Percentiles rank a stretch among this genome's conserved stretches.
Conservation (phyloP, 1,140 invertebrate genomes). For the Temnothorax curvispinosus region DNA sequence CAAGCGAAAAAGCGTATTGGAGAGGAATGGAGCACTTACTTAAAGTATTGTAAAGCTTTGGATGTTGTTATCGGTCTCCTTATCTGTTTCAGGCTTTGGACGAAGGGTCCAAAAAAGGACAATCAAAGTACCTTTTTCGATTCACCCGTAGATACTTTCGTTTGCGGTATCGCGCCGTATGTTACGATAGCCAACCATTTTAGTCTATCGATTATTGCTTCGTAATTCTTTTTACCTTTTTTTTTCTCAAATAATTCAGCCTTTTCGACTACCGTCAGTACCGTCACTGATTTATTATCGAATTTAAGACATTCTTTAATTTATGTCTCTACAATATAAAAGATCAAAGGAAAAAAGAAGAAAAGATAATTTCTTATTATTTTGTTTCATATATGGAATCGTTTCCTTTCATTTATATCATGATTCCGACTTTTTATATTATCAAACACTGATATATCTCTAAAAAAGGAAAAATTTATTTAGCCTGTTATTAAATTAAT, state of each 20-base stretch:
- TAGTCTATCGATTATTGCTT: conserved; percentile 58
- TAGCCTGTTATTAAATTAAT: not conserved
- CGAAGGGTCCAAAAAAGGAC: conserved; percentile 25
- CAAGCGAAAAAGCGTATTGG: not conserved
- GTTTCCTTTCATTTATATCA: not conserved
- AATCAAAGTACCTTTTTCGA: conserved; percentile 61
- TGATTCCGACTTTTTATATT: not conserved
- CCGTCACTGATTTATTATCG: not conserved
- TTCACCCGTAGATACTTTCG: conserved; percentile 32
- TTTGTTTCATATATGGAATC: not conserved
- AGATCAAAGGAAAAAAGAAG: not conserved
- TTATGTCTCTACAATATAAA: not conserved
- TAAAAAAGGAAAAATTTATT: not conserved
- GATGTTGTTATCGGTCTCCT: conserved; percentile 75
- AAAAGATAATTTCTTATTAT: not conserved
- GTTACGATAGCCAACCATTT: conserved; percentile 51
- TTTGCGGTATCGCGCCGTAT: conserved; percentile 47
- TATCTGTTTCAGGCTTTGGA: conserved; percentile 63
- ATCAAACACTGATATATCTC: not conserved
- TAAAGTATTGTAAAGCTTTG: conserved; percentile 32
- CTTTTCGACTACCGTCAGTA: not conserved
- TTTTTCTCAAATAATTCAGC: conserved; percentile 6
- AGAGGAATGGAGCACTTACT: conserved; percentile 35
- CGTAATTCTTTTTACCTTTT: conserved; percentile 14
- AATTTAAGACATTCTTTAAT: not conserved